Evolutionary conservation across 1,140 invertebrate species (phyloP), one percentile per base, ranked within the genome.

Genomic region (Drosophila suzukii): DNA sequence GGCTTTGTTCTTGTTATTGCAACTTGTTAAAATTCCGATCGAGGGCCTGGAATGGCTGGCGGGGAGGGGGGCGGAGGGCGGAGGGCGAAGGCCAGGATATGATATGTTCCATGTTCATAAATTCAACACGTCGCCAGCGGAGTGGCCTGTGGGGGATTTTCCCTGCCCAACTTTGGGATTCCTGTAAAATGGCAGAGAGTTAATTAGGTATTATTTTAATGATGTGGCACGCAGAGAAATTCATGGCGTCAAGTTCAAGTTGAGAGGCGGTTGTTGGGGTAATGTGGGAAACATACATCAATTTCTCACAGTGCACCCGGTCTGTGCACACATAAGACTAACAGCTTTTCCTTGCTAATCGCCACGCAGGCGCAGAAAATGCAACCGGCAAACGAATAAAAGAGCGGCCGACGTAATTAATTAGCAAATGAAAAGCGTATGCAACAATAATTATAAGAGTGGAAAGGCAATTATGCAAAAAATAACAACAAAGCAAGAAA

Each of bases 391-490:
- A 49, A 39, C 36, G 34, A 54, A 56, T 55, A 13, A 62, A 24
- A 6, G 50, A 53, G 59, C 55, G 41, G 62, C 61, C 65, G 61
- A 63, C 54, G 80, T 80, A 88, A 86, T 86, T 86, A 88, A 88
- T 88, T 83, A 89, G 77, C 79, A 71, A 89, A 89, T 88, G 85
- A 88, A 86, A 86, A 88, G 79, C 79, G 67, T 88, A 86, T 86
- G 84, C 80, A 88, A 80, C 83, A 89, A 83, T 86, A 88, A 88
- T 83, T 83, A 88, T 67, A 80, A 86, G 62, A 81, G 82, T 80
- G 65, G 81, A 88, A 75, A 88, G 83, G 71, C 79, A 88, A 86
- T 86, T 86, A 86, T 86, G 83, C 82, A 86, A 86, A 86, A 75
- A 62, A 63, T 11, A 68, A 43, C 53, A 46, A 71, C 41, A 78